Conservation (phyloP, 1,140 invertebrate genomes). For the Drosophila ohnishii region DNA sequence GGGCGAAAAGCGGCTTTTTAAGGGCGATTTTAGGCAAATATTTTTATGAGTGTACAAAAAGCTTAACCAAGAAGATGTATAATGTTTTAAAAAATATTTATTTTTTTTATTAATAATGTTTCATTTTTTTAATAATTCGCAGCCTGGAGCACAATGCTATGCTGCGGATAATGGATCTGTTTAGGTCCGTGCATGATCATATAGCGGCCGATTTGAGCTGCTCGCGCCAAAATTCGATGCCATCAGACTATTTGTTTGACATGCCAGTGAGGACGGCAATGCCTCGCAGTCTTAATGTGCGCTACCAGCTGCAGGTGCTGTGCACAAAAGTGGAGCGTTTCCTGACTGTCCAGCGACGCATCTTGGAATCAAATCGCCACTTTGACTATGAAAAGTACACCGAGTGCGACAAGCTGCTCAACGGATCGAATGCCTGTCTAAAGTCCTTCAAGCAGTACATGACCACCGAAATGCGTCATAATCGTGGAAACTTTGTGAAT, state of each 20-base stretch:
- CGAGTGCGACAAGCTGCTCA: conserved; percentile 59
- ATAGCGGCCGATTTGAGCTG: conserved; percentile 39
- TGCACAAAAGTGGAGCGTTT: conserved; percentile 61
- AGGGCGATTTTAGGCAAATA: too few species aligned
- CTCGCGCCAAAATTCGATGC: conserved; percentile 33
- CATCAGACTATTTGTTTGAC: conserved; percentile 46
- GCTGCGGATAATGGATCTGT: conserved; percentile 53
- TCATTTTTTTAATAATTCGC: background rate
- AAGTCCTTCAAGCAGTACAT: conserved; percentile 29
- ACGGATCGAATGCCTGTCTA: conserved; percentile 6
- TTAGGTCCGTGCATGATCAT: conserved; percentile 61
- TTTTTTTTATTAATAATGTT: background rate
- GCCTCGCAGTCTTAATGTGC: conserved; percentile 56
- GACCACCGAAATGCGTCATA: conserved; percentile 55
- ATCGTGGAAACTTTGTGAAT: conserved; percentile 39
- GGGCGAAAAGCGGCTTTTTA: too few species aligned
- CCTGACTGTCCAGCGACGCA: conserved; percentile 28
- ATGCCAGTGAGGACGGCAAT: conserved; percentile 36
- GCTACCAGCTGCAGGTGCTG: conserved; percentile 67
- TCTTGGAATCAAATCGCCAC: conserved; percentile 53
- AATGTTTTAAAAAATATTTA: background rate
- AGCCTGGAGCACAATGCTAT: conserved; percentile 44
- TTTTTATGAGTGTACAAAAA: too few species aligned
- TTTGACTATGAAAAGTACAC: conserved; percentile 58
- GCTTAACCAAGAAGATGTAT: too few species aligned